Base-by-base conservation (phyloP, 2,888 invertebrate genomes). In the Frankliniella intonsa region DNA sequence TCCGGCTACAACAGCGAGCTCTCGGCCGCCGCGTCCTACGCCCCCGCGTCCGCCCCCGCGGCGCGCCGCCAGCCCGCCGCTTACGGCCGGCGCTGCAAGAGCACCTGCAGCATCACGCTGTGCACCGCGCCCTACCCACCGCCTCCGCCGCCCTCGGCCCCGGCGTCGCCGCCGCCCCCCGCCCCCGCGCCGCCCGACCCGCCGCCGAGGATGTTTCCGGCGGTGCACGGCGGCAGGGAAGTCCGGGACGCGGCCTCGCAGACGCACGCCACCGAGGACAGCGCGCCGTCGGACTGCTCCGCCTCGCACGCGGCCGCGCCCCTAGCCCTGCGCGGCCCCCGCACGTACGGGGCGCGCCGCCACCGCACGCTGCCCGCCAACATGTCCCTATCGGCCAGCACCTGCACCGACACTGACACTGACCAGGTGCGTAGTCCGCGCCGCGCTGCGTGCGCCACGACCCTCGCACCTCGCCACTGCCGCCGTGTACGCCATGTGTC, bases 101-200 rank as follows among this genome's bases (percentile, higher is more conserved):
- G 92, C 87, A 93, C 93, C 0, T 93, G 92, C 86, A 93, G 91
- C 86, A 93, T 93, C 82, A 90, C 92, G 19, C 88, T 93, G 80
- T 91, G 69, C 69, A 22, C 69, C 92, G 11, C 88, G 90, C 3
- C 90, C 89, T 84, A 86, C 88, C 69, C 84, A 83, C 11, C 84
- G 84, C 62, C 14, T 0, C 62, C 62, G 19, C 62, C 62, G 62
- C 19, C 62, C 62, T 14, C 62, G 1, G 62, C 62, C 62, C 62
- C 69, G 25, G 69, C 69, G 25, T 22, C 25, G 25, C 69, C 62
- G 12, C 17, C 62, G 62, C 62, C 62, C 0, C 62, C 62, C 14
- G 17, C 17, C 1, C 62, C 62, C 62, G 19, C 62, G 62, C 62
- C 62, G 14, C 62, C 62, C 14, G 17, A 10, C 1, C 62, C 25